These are phyloP conservation scores for Helobdella robusta DNA, from an alignment of 2,888 invertebrate genomes.

Conservation along the genomic window DNA sequence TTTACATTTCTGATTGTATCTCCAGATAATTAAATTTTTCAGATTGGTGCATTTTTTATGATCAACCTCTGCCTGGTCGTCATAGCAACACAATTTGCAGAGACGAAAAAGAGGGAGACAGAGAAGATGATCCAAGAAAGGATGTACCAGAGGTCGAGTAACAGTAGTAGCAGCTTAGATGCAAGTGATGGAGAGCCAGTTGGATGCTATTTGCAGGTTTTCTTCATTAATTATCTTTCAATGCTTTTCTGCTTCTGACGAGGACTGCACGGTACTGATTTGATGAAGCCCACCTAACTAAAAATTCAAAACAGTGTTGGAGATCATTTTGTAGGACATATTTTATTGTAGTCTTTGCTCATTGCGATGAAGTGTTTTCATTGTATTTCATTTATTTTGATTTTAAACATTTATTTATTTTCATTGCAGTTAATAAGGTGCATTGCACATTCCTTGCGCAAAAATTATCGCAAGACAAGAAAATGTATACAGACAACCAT, in stretches of 20 bases:
- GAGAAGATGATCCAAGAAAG: constrained; percentile 93
- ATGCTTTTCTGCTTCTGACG: no score
- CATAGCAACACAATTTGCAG: constrained; percentile 97
- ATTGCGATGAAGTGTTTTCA: no score
- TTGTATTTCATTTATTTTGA: neutral
- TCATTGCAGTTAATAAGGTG: constrained; percentile 16
- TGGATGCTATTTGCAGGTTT: constrained; percentile 66
- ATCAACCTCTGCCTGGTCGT: constrained; percentile 99
- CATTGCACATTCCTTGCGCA: constrained; percentile 19
- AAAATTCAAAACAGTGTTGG: no score
- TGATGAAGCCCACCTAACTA: no score
- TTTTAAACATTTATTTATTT: neutral
- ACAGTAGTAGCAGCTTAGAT: constrained; percentile 88
- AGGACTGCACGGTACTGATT: no score
- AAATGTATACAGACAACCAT: constrained; percentile 12
- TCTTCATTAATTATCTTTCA: no score
- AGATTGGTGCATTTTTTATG: constrained; percentile 99
- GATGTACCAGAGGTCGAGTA: constrained; percentile 53
- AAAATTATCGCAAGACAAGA: constrained; percentile 19
- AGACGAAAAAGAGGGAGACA: constrained; percentile 98
- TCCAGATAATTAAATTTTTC: constrained; percentile 36
- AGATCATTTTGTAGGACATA: no score
- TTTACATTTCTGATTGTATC: no score
- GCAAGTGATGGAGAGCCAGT: constrained; percentile 71
- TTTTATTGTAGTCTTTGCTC: no score